A percentile compares a stretch with the other conserved stretches of the same genome.
These are phyloP conservation scores for Junonia oenone DNA, from an alignment of 2,888 invertebrate genomes.

Conservation along the genomic window DNA sequence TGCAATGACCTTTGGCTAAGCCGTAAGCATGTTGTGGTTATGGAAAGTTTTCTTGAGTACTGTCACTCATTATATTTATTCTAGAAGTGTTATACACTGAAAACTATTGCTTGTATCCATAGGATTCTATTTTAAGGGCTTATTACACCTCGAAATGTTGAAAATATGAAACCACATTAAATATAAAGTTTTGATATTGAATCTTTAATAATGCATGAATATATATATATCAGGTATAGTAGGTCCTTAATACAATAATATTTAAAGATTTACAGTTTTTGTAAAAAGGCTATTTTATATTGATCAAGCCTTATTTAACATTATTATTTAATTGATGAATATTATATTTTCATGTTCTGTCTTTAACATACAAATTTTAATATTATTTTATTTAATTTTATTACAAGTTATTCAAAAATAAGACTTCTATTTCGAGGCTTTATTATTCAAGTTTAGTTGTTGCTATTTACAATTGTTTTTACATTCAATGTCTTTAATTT, in stretches of 20 bases:
- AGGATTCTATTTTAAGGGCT: constrained; percentile 27
- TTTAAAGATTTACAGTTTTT: constrained; percentile 6
- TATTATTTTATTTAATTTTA: constrained; percentile 57
- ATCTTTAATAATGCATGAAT: background rate
- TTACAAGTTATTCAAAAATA: constrained; percentile 48
- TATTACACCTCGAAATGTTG: constrained; percentile 14
- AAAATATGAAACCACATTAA: background rate
- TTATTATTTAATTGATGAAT: constrained; percentile 16
- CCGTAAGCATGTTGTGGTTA: constrained; percentile 63
- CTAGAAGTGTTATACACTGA: constrained; percentile 64
- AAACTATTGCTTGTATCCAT: constrained; percentile 48
- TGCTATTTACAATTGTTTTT: constrained; percentile 74
- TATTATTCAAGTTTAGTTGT: constrained; percentile 55
- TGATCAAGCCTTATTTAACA: background rate
- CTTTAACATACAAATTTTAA: constrained; percentile 27
- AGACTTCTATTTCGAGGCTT: constrained; percentile 64
- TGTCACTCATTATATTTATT: constrained; percentile 54
- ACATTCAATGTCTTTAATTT: constrained; percentile 56
- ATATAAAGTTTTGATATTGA: constrained; percentile 2
- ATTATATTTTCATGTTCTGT: constrained; percentile 23
- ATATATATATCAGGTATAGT: constrained; percentile 7
- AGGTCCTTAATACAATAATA: constrained; percentile 5
- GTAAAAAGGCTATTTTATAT: constrained; percentile 6
- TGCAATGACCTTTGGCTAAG: constrained; percentile 74
- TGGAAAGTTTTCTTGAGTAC: constrained; percentile 53